Base-by-base conservation (phyloP, 1,140 invertebrate genomes). In the Micrasema longulum region DNA sequence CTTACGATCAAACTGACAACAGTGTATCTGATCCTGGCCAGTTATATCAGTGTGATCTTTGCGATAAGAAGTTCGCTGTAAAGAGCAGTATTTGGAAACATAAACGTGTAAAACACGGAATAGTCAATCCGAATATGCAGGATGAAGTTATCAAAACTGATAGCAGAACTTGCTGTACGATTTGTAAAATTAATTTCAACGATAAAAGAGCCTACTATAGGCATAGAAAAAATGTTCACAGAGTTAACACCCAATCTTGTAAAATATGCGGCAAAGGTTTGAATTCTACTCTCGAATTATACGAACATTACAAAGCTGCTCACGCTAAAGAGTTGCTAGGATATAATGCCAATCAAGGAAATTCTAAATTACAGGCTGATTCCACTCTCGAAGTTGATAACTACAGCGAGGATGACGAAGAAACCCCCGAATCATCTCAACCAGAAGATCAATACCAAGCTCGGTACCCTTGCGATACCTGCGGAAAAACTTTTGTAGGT, bases 121-220 rank as follows among this genome's bases (percentile, higher is more conserved):
- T 85, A 45, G 76, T 82, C 14, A 83, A 81, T 57, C 75, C 81
- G 10, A 77, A 76, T 68, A 69, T 78, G 9, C 69, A 74, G 50
- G 68, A 72, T 9, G 69, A 72, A 52, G 43, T 23, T n/a, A 36
- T 50, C 2, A 70, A 69, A 43, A 6, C 52, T 1, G 71, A 72
- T 12, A 62, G 20, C 10, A 72, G 82, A 52, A 84, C 82, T 0
- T 85, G 83, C 75, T 86, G 84, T 69, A 86, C 84, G 0, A 86
- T 86, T 73, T 86, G 84, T 73, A 84, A 83, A 77, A 85, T 86
- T 41, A 80, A 79, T 10, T 86, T 86, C 69, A 75, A 80, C 10
- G 84, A 86, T 70, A 86, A 86, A 67, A 85, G 84, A 71, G 84
- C 84, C 0, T 86, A 86, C 48, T 86, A 85, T 66, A 79, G 84